A percentile compares a stretch with the other conserved stretches of the same genome.
These are phyloP conservation scores for Cygnus atratus DNA, from an alignment of 2,113 vertebrate genomes.

Conservation along the genomic window DNA sequence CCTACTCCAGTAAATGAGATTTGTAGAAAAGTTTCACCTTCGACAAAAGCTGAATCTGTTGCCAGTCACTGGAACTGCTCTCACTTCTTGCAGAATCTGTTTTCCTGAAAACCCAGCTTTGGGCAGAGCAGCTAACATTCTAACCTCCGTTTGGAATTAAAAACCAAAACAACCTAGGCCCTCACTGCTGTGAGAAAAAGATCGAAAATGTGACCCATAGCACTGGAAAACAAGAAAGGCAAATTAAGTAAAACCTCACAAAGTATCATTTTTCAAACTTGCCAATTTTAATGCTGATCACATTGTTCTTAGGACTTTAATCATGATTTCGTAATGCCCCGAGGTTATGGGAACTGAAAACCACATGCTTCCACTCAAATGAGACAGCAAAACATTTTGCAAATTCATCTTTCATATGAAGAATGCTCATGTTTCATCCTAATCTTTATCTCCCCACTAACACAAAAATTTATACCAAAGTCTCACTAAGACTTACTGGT, in stretches of 20 bases:
- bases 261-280: slow-evolving; percentile 29
- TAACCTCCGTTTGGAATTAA: slow-evolving; percentile 6
- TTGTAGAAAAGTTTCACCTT: not conserved
- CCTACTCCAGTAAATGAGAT: not conserved
- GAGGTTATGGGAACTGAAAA: slow-evolving; percentile 23
- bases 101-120: not conserved
- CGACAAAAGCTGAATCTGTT: not conserved
- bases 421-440: not conserved
- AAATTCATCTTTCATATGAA: slow-evolving; percentile 6
- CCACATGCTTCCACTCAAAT: slow-evolving; percentile 21
- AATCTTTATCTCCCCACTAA: not conserved
- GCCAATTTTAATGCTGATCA: not conserved
- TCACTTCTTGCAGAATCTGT: not conserved
- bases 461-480: not conserved
- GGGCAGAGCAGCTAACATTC: not conserved
- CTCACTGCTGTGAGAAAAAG: not conserved
- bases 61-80: not conserved
- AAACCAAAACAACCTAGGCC: slow-evolving; percentile 19
- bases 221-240: not conserved
- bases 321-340: not conserved
- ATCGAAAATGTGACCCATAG: slow-evolving; percentile 10
- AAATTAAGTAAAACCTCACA: slow-evolving; percentile 37
- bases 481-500: not conserved
- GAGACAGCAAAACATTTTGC: slow-evolving; percentile 31
- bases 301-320: slow-evolving; percentile 26